Percentiles rank a stretch among this genome's conserved stretches.
Evolutionary conservation across 2,113 vertebrate species (phyloP).

Genomic region (Leucoraja erinaceus): DNA sequence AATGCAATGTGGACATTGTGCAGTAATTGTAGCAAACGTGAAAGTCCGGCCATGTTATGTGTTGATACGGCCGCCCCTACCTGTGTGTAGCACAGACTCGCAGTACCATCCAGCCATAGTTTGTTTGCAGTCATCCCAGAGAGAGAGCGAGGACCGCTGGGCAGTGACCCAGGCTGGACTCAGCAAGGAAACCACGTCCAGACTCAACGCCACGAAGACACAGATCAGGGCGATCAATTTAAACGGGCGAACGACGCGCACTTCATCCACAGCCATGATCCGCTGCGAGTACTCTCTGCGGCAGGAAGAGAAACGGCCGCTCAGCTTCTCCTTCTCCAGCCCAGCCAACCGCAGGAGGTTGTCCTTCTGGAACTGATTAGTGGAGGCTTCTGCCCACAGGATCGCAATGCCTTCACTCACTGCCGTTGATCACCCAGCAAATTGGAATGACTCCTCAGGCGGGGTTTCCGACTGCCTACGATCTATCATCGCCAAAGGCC

Average conservation of each 20-base stretch:
- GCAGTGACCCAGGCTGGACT: constrained; percentile 74
- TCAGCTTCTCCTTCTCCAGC: neutral
- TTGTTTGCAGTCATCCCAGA: constrained; percentile 65
- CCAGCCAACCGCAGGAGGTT: neutral
- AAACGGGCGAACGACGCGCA: constrained; percentile 62
- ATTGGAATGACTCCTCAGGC: neutral
- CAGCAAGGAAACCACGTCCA: constrained; percentile 65
- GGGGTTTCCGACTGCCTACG: neutral
- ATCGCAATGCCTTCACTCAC: neutral
- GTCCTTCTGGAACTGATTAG: neutral
- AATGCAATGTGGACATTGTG: neutral
- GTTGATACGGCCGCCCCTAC: constrained; percentile 47
- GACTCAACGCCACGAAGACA: constrained; percentile 61
- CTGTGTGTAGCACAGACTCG: constrained; percentile 60
- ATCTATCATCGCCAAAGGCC: neutral
- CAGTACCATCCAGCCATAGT: constrained; percentile 56
- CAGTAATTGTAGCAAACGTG: neutral
- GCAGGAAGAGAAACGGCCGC: neutral
- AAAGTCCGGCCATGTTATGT: neutral
- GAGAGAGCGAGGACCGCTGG: constrained; percentile 62
- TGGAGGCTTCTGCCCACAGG: neutral
- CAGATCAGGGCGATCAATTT: constrained; percentile 68
- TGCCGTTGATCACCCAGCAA: neutral
- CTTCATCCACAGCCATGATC: constrained; percentile 59
- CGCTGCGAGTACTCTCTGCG: too few species aligned